A percentile compares a stretch with the other conserved stretches of the same genome.
Evolutionary conservation across 2,113 vertebrate species (phyloP).

Genomic region (Motacilla alba): DNA sequence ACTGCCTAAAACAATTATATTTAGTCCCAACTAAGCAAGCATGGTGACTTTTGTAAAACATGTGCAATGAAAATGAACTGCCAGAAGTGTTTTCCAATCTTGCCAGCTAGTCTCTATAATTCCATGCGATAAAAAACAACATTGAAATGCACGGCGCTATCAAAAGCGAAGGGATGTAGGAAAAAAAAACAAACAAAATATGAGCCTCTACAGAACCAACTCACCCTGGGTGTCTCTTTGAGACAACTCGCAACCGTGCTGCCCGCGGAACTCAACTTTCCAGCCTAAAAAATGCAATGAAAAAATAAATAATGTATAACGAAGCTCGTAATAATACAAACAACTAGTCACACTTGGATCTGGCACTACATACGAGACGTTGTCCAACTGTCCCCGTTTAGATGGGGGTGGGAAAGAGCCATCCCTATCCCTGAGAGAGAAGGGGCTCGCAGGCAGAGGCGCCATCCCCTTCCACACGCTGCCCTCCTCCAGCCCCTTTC

Average conservation of each 20-base stretch:
- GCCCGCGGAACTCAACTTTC: slow-evolving; percentile 68
- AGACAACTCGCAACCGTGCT: slow-evolving; percentile 67
- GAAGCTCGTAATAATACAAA: neutral
- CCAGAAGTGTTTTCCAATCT: neutral
- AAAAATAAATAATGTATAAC: neutral
- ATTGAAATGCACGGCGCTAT: fast-evolving
- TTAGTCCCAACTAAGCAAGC: neutral
- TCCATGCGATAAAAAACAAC: neutral
- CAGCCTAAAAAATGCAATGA: slow-evolving; percentile 70
- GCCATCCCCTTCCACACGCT: fast-evolving
- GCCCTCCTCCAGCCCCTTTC: neutral
- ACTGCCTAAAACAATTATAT: neutral
- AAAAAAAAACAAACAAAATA: neutral
- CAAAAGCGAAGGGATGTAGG: neutral
- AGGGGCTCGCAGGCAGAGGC: fast-evolving
- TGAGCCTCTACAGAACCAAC: neutral
- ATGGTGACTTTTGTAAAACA: neutral
- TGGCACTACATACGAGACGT: neutral
- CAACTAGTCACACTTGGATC: neutral
- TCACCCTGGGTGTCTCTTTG: slow-evolving; percentile 74
- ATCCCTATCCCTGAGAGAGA: fast-evolving
- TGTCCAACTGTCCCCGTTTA: neutral
- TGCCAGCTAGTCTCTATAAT: neutral
- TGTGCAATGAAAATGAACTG: neutral
- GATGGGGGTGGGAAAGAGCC: neutral